phyloP scores from a whole-genome alignment of 2,888 invertebrate species.

The Plusia festucae region DNA sequence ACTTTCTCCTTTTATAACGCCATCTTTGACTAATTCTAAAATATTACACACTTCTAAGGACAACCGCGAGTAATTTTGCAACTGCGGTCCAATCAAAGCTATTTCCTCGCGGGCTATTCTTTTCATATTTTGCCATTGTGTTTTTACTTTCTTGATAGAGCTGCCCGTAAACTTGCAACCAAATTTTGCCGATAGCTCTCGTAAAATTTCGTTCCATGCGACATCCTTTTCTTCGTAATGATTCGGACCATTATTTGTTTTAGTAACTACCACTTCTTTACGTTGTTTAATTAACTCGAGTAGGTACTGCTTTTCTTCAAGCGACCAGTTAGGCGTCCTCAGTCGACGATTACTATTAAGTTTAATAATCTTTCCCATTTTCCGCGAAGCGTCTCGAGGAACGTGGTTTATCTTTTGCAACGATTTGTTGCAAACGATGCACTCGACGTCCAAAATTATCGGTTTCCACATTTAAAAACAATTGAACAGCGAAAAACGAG shows the following conservation, averaged over 20 bases:
- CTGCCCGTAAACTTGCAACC: conserved; percentile 81
- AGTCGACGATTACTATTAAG: conserved; percentile 76
- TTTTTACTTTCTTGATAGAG: conserved; percentile 85
- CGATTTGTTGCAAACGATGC: conserved; percentile 87
- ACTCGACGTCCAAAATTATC: conserved; percentile 86
- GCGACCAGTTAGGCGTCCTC: conserved; percentile 85
- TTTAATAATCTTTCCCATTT: conserved; percentile 83
- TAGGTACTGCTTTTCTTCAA: conserved; percentile 83
- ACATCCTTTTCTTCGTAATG: conserved; percentile 83
- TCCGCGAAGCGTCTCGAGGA: conserved; percentile 66
- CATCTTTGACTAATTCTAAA: conserved; percentile 78
- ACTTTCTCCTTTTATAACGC: conserved; percentile 70
- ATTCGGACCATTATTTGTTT: conserved; percentile 82
- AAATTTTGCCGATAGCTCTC: conserved; percentile 74
- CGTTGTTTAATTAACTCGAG: conserved; percentile 84
- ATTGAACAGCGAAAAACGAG: conserved; percentile 68
- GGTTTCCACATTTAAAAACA: conserved; percentile 87
- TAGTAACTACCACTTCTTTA: conserved; percentile 81
- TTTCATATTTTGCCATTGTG: conserved; percentile 88
- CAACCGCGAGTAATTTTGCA: conserved; percentile 75
- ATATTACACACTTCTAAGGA: conserved; percentile 82
- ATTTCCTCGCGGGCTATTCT: conserved; percentile 85
- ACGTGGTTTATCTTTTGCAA: conserved; percentile 85
- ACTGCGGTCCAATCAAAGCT: conserved; percentile 69
- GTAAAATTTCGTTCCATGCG: conserved; percentile 85